phyloP scores from a whole-genome alignment of 2,113 vertebrate genomes.

The Podiceps cristatus region DNA sequence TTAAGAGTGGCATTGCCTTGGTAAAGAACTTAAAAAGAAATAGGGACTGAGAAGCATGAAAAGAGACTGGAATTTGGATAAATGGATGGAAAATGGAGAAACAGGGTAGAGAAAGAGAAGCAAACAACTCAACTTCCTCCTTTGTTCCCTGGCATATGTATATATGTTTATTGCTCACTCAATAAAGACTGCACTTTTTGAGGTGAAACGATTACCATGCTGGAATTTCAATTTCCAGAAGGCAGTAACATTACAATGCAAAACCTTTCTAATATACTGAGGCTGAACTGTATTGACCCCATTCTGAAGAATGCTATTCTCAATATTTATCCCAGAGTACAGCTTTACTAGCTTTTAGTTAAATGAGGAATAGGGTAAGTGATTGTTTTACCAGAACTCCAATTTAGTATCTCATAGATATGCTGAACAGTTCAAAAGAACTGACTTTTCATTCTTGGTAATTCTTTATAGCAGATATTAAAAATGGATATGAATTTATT shows the following conservation, averaged over 20 bases:
- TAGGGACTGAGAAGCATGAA: background rate
- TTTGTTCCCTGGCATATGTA: background rate
- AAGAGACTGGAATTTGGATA: background rate
- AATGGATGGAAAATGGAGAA: background rate
- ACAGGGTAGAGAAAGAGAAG: background rate
- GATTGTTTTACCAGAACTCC: slow-evolving; percentile 10
- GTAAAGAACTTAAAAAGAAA: background rate
- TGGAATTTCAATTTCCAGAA: slow-evolving; percentile 28
- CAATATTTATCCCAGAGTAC: background rate
- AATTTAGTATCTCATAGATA: background rate
- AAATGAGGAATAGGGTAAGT: background rate
- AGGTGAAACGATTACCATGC: background rate
- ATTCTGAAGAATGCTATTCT: background rate
- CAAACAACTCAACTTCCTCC: background rate
- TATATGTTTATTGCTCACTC: background rate
- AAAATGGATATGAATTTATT: background rate
- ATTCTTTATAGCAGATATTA: background rate
- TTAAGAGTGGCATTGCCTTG: background rate
- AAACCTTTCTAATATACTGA: background rate
- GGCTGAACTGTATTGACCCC: background rate
- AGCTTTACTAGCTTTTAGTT: background rate
- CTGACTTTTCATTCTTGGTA: background rate
- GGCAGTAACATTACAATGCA: background rate
- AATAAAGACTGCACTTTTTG: background rate
- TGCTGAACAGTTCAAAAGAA: background rate